Evolutionary conservation across 2,113 vertebrate species (phyloP), one percentile per base, ranked within the genome.

Genomic region (Gila orcuttii): DNA sequence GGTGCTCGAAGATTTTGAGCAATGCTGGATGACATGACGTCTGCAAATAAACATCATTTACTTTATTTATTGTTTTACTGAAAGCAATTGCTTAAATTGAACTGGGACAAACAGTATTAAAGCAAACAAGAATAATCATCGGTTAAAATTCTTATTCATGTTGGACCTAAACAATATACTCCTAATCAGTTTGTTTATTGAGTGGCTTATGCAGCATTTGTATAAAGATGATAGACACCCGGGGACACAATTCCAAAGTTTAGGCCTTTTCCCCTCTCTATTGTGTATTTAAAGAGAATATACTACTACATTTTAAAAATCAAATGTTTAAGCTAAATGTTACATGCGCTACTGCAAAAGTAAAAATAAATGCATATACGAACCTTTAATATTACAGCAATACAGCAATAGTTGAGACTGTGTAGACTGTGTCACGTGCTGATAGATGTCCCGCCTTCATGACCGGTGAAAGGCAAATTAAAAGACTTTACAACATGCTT

Each of bases 1-100:
- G 86, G 0, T 10, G 52, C 73, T 88, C 79, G 23, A 59, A 87
- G 69, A 84, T 21, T 2, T 10, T 3, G 52, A 0, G 74, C 4
- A 36, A 69, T 33, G 42, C 50, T 57, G 73, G 19, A 23, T 28
- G 68, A 71, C 55, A 77, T 86, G 59, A 12, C 69, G 23, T 50
- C 15, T 68, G 60, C 52, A 60, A 17, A 79, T 36, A 60, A 23
- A 42, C 28, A 79, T 23, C 0, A 39, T 42, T 60, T 4, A 13
- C 36, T 36, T 79, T 13, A 79, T 57, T 36, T 39, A 23, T 39
- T 23, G 33, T 39, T 39, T 69, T 23, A 42, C 8, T 4, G 68
- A 23, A 21, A 10, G 28, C 1, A 21, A 36, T 77, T 9, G 47
- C 8, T 31, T 77, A 2, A 31, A 31, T 19, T 52, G 8, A 77